Base-by-base conservation (phyloP, 2,113 vertebrate genomes). In the Deroptyus accipitrinus region DNA sequence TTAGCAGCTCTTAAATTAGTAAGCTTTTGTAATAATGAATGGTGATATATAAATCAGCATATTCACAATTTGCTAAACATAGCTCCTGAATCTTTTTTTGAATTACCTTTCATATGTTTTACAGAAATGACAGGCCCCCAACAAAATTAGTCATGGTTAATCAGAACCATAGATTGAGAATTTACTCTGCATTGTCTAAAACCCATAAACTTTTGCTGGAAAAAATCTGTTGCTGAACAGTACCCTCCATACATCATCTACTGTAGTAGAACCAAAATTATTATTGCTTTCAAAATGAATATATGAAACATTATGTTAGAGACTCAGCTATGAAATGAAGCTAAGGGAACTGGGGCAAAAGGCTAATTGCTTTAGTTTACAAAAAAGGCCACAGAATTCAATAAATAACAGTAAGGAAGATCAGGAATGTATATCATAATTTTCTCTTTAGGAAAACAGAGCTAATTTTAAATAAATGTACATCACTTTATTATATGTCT, bases 51-150 rank as follows among this genome's bases (percentile, higher is more conserved):
- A 88, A 77, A 96, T 95, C 92, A 97, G 83, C 92, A 96, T 95
- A 96, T 97, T 95, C 91, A 95, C 93, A 94, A 94, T 94, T 95
- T 95, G 64, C 88, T 89, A 96, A 88, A 97, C 92, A 91, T 46
- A 54, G 51, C 62, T 93, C 57, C 88, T 90, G 17, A 82, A 86
- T 90, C 23, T 84, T 83, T 93, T 87, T 80, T 84, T 51, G 27
- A 57, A 31, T 27, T 64, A 66, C 86, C 85, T 90, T 97, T 96
- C 49, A 85, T 57, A 41, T 42, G 93, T 67, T 82, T 93, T 69
- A 46, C 42, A 93, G 86, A 89, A 73, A 82, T 69, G 41, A 69
- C 17, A 87, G 76, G 72, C n/a, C 67, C 66, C 69, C 88, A 72
- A 82, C 81, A 92, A 37, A 76, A 79, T 79, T 41, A 67, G 41